A percentile compares a stretch with the other conserved stretches of the same genome.
Conservation (phyloP, 2,888 invertebrate species). For the Crepidodera aurea region DNA sequence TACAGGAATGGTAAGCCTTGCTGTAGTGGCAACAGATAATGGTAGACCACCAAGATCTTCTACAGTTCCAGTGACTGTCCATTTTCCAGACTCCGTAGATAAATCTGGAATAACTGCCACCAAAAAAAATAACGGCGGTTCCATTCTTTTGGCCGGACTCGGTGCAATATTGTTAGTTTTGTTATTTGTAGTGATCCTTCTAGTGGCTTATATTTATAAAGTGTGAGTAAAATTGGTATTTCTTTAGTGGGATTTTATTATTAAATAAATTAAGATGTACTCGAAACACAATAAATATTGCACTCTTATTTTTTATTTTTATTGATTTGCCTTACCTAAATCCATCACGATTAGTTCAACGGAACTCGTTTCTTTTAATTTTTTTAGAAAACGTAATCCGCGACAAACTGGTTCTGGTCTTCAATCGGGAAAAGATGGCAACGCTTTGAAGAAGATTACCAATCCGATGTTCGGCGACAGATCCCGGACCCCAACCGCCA, state of each 20-base stretch:
- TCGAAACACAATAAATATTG: too few relatives aligned
- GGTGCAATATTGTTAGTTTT: constrained; percentile 78
- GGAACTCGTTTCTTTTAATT: too few relatives aligned
- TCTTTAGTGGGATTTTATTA: neutral
- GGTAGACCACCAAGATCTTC: constrained; percentile 84
- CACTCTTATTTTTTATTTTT: neutral
- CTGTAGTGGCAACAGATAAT: constrained; percentile 85
- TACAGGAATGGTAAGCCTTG: constrained; percentile 67
- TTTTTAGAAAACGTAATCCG: constrained; percentile 47
- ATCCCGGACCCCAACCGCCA: constrained; percentile 58
- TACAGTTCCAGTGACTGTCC: constrained; percentile 73
- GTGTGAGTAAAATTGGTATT: constrained; percentile 64
- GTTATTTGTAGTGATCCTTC: constrained; percentile 76
- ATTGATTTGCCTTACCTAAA: too few relatives aligned
- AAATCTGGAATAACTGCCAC: constrained; percentile 52
- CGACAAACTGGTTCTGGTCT: constrained; percentile 53
- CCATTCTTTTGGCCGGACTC: constrained; percentile 67
- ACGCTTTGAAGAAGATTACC: constrained; percentile 50
- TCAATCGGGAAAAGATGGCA: constrained; percentile 46
- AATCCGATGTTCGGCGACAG: constrained; percentile 58
- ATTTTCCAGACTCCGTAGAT: constrained; percentile 63
- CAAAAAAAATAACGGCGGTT: constrained; percentile 49
- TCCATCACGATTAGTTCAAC: too few relatives aligned
- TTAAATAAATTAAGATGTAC: too few relatives aligned
- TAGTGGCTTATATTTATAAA: constrained; percentile 81